Conservation (phyloP, 2,797 vertebrate genomes). For the Amazona ochrocephala region DNA sequence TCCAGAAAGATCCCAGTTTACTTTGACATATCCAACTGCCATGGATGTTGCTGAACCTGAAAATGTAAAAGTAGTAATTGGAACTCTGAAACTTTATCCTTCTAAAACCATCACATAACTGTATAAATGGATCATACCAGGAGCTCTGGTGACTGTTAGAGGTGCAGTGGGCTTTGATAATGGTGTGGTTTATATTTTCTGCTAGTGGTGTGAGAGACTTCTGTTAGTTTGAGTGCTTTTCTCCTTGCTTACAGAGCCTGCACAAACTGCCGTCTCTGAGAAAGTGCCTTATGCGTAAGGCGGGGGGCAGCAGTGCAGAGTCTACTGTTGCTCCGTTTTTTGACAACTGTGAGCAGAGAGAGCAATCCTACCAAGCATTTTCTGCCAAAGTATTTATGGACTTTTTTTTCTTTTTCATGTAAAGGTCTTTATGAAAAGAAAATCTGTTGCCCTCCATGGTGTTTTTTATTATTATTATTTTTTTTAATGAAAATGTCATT, state of each 20-base stretch:
- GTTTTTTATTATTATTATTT: background rate
- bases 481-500: background rate
- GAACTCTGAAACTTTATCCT: background rate
- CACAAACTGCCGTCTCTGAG: background rate
- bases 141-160: background rate
- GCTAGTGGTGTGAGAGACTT: background rate
- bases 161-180: background rate
- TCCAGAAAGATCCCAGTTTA: slow-evolving; percentile 83
- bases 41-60: slow-evolving; percentile 81
- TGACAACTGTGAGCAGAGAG: background rate
- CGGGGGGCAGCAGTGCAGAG: background rate
- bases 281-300: background rate
- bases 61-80: background rate
- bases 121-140: background rate
- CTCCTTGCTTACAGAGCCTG: background rate
- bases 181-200: background rate
- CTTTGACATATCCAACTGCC: slow-evolving; percentile 78
- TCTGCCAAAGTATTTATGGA: background rate
- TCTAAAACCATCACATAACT: background rate
- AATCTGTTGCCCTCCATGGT: background rate
- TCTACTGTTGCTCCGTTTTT: background rate
- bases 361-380: background rate
- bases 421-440: background rate
- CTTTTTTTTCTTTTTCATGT: background rate
- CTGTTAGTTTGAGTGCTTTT: background rate